Evolutionary conservation across 2,113 vertebrate species (phyloP).

Genomic region (Apteryx owenii): DNA sequence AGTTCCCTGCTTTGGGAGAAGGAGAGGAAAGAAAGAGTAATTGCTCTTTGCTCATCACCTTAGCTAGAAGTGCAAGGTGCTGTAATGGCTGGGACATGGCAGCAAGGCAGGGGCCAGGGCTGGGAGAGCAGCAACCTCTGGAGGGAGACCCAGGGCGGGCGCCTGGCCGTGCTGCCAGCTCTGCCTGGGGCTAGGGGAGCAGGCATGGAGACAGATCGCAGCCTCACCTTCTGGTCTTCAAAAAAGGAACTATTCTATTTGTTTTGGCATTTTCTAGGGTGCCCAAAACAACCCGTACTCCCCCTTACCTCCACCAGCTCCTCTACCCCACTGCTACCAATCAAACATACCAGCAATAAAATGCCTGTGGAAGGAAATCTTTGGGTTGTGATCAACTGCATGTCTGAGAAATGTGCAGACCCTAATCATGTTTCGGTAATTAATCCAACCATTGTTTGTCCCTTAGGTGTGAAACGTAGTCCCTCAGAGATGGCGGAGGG

Average conservation of each 20-base stretch:
- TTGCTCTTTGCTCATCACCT: not conserved
- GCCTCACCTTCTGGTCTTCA: not conserved
- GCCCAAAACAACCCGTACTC: not conserved
- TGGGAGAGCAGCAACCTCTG: not conserved
- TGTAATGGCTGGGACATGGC: not conserved
- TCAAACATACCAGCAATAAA: not conserved
- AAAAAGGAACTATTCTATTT: not conserved
- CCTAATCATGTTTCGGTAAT: not conserved
- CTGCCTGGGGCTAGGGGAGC: not conserved
- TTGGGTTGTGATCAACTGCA: not conserved
- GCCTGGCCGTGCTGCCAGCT: not conserved
- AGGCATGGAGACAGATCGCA: not conserved
- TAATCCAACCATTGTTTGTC: not conserved
- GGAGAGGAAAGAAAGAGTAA: not conserved
- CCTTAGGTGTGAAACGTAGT: conserved; percentile 76
- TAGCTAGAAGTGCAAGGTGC: not conserved
- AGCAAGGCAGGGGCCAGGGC: not conserved
- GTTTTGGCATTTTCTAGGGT: not conserved
- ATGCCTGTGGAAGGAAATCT: not conserved
- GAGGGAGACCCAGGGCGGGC: not conserved
- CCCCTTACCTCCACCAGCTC: not conserved
- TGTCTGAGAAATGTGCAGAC: not conserved
- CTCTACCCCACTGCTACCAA: not conserved
- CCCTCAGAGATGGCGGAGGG: conserved; percentile 77
- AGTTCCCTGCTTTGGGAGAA: not conserved